Evolutionary conservation across 2,797 vertebrate genomes (phyloP).

Genomic region (Diplodus sargus): DNA sequence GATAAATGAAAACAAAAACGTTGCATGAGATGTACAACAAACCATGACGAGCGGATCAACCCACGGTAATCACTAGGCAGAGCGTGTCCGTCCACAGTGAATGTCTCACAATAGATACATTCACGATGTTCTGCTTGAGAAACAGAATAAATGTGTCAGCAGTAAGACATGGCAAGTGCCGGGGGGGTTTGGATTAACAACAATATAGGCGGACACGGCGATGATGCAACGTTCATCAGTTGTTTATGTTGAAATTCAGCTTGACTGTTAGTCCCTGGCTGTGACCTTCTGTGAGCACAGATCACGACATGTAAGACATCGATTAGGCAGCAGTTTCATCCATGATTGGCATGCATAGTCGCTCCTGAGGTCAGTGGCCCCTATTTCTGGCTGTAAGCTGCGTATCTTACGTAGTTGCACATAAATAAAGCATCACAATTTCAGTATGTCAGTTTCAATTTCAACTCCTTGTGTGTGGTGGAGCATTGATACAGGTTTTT

Average conservation of each 20-base stretch:
- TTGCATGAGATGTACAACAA: slow-evolving; percentile 20
- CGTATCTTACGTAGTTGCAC: slow-evolving; percentile 2
- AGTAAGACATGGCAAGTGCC: not conserved
- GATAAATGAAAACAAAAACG: slow-evolving; percentile 23
- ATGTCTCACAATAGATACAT: not conserved
- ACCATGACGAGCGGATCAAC: not conserved
- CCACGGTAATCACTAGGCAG: not conserved
- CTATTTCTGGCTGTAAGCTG: slow-evolving; percentile 32
- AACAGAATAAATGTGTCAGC: slow-evolving; percentile 9
- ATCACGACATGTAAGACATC: not conserved
- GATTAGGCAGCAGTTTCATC: slow-evolving; percentile 34
- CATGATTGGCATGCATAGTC: slow-evolving; percentile 32
- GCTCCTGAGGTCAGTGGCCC: slow-evolving; percentile 35
- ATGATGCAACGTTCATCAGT: slow-evolving; percentile 1
- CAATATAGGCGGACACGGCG: not conserved
- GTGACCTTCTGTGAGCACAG: not conserved
- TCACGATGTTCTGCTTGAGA: not conserved
- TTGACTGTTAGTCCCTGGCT: not conserved
- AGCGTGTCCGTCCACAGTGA: not conserved
- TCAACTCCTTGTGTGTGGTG: not conserved
- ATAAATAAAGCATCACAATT: slow-evolving; percentile 39
- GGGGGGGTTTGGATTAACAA: not conserved
- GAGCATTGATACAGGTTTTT: slow-evolving; percentile 13
- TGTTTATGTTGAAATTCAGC: slow-evolving; percentile 11
- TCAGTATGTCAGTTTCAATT: not conserved